Conservation (phyloP, 35 echinoderm and acorn worm genomes). For the Heliocidaris erythrogramma region DNA sequence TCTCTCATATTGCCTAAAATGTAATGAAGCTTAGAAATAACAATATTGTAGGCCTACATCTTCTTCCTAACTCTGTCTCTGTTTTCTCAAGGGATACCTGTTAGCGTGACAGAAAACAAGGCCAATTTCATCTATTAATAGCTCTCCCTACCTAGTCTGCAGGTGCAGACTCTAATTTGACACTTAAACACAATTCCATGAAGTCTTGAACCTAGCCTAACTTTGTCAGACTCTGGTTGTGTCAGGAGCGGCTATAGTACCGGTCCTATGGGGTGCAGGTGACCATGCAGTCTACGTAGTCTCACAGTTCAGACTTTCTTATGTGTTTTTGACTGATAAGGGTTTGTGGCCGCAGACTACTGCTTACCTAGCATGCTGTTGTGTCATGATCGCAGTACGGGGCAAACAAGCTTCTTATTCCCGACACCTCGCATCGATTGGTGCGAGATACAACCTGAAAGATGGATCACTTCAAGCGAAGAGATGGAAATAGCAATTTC, state of each 20-base stretch:
- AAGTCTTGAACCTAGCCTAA: too few relatives aligned
- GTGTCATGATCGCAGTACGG: neutral
- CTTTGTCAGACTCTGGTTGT: too few relatives aligned
- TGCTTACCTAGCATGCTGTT: neutral
- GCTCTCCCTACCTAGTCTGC: neutral
- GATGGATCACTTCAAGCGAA: neutral
- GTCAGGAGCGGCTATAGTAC: too few relatives aligned
- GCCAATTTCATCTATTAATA: neutral
- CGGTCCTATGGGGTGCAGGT: too few relatives aligned
- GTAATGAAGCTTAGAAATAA: neutral
- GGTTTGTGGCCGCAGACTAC: neutral
- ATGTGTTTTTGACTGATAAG: too few relatives aligned
- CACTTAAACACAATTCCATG: too few relatives aligned
- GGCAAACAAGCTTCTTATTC: neutral
- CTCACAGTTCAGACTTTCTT: too few relatives aligned
- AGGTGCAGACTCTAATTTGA: too few relatives aligned
- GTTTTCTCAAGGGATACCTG: constrained; percentile 8
- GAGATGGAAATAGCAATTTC: neutral
- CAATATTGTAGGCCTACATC: neutral
- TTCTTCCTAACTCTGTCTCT: neutral
- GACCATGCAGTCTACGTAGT: too few relatives aligned
- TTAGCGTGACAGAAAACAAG: neutral
- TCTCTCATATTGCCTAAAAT: too few relatives aligned
- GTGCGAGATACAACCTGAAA: neutral
- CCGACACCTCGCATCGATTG: neutral